Evolutionary conservation across 2,888 invertebrate genomes (phyloP).

Genomic region (Sesamia inferens): DNA sequence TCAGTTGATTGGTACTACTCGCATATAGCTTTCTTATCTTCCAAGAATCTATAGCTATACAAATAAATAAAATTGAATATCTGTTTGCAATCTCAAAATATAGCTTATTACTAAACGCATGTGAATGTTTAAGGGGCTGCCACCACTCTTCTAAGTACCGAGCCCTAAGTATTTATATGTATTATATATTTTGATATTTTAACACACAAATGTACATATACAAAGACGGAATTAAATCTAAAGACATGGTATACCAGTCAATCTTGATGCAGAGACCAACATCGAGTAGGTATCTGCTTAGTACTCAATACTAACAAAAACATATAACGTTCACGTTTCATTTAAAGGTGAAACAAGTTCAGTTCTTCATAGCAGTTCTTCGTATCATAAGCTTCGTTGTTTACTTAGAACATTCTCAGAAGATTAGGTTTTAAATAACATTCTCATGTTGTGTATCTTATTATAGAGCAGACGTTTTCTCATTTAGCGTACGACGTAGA

Average conservation of each 20-base stretch:
- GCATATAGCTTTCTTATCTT: background rate
- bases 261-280: too few relatives aligned
- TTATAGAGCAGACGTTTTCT: conserved; percentile 35
- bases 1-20: background rate
- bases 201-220: too few relatives aligned
- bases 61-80: background rate
- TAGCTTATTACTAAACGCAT: background rate
- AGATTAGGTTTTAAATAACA: conserved; percentile 33
- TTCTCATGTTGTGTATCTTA: conserved; percentile 15
- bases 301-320: background rate
- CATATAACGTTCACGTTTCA: background rate
- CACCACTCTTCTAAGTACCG: background rate
- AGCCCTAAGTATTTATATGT: too few relatives aligned
- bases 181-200: too few relatives aligned
- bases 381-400: conserved; percentile 1
- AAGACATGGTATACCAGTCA: too few relatives aligned
- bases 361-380: conserved; percentile 2
- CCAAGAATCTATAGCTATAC: background rate
- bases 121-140: background rate
- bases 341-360: conserved; percentile 7
- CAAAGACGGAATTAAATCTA: too few relatives aligned
- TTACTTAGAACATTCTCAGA: conserved; percentile 12
- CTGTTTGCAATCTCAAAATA: background rate
- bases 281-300: background rate
- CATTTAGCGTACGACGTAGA: conserved; percentile 32